Evolutionary conservation across 2,113 vertebrate species (phyloP), one percentile per base, ranked within the genome.

Genomic region (Aythya baeri): DNA sequence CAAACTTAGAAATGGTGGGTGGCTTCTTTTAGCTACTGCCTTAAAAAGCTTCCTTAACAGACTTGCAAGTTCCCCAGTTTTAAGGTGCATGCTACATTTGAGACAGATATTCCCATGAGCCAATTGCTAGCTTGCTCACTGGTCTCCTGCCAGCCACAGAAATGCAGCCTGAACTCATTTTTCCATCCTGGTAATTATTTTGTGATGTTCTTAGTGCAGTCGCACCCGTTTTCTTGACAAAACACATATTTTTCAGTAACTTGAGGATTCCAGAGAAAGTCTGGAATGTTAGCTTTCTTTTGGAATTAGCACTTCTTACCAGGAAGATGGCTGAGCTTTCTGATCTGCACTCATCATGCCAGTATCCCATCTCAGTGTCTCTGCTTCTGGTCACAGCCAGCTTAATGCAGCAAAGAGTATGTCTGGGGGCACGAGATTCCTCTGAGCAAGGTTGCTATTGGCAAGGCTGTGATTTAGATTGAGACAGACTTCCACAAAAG

Each of bases 241-340:
- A 97, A 96, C 32, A 57, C 63, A 72, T 83, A 92, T 82, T 98
- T 95, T 97, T 97, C 82, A 86, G 8, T 95, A 94, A 96, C 63
- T 93, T 0, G 4, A 97, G 94, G 91, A 92, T 85, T 95, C 93
- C 88, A 49, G 68, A 95, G 91, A 85, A 97, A 96, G 43, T 44
- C 57, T 65, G 82, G 89, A 97, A 62, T 71, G 93, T 83, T 95
- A 78, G 89, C n/a, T 94, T 97, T 98, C 79, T 95, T 92, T 90
- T 93, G 93, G 92, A 94, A 95, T 95, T 95, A 97, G 95, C 86
- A 91, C 88, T 97, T 97, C 83, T 93, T 38, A 44, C 20, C 63
- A 91, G 78, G 76, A 97, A 97, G 96, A 95, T n/a, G 72, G 91
- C 75, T 88, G 86, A 93, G 93, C 91, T 95, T 96, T 87, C 86